Evolutionary conservation across 2,113 vertebrate genomes (phyloP).

Genomic region (Panthera tigris): DNA sequence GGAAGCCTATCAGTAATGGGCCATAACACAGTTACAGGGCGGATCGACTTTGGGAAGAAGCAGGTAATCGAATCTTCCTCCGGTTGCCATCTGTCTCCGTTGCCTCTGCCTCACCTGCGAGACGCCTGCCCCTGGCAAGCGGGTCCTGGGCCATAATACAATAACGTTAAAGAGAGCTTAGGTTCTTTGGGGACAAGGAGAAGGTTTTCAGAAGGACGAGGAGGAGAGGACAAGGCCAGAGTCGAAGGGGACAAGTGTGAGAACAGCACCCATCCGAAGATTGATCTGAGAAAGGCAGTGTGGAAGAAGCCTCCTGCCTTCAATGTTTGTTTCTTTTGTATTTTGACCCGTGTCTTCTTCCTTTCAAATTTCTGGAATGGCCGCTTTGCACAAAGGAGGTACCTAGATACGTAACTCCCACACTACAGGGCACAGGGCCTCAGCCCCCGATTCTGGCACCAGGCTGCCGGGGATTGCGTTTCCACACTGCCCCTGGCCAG

Average conservation of each 20-base stretch:
- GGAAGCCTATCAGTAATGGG: constrained; percentile 50
- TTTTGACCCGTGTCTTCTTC: background rate
- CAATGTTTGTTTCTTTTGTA: background rate
- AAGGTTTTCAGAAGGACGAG: background rate
- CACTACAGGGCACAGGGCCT: background rate
- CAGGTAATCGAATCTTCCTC: constrained; percentile 72
- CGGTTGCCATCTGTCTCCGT: constrained; percentile 75
- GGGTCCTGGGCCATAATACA: background rate
- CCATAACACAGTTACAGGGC: constrained; percentile 65
- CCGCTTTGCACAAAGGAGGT: background rate
- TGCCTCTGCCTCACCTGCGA: background rate
- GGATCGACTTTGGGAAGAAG: constrained; percentile 56
- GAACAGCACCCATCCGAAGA: background rate
- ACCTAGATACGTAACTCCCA: background rate
- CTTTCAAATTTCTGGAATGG: background rate
- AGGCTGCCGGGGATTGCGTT: background rate
- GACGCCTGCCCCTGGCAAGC: background rate
- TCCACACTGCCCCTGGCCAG: background rate
- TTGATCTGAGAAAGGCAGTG: background rate
- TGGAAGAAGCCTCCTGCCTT: background rate
- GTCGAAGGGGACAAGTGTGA: background rate
- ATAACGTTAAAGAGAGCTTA: background rate
- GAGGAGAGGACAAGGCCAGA: background rate
- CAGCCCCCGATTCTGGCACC: background rate
- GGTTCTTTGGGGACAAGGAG: constrained; percentile 16